Percentiles rank a stretch among this genome's conserved stretches.
These are phyloP conservation scores for Boleophthalmus pectinirostris DNA, from an alignment of 2,113 vertebrate species.

Conservation along the genomic window DNA sequence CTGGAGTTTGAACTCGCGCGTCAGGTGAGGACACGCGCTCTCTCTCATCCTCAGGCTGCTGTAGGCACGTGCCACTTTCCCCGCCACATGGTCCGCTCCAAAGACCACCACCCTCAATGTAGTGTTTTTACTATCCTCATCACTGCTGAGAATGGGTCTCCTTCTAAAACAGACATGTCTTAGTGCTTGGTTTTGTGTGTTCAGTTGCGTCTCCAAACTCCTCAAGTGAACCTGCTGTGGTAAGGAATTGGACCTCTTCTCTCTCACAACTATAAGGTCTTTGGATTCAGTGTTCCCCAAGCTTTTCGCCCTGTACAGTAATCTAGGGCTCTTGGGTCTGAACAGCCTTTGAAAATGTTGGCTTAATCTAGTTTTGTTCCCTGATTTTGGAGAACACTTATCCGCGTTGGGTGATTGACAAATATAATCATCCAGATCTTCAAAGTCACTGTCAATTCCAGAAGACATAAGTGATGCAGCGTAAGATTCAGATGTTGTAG, in stretches of 20 bases:
- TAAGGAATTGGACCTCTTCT: slow-evolving; percentile 88
- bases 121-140: slow-evolving; percentile 81
- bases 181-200: slow-evolving; percentile 44
- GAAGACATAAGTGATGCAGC: slow-evolving; percentile 83
- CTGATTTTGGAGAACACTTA: slow-evolving; percentile 40
- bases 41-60: slow-evolving; percentile 86
- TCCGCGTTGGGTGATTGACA: slow-evolving; percentile 45
- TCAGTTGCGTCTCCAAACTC: slow-evolving; percentile 34
- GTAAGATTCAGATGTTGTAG: slow-evolving; percentile 76
- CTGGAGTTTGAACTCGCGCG: slow-evolving; percentile 87
- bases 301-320: slow-evolving; percentile 84
- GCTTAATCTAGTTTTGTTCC: slow-evolving; percentile 72
- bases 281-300: slow-evolving; percentile 78
- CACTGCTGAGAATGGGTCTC: slow-evolving; percentile 88
- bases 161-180: slow-evolving; percentile 77
- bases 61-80: slow-evolving; percentile 92
- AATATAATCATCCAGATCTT: slow-evolving; percentile 85
- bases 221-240: slow-evolving; percentile 81
- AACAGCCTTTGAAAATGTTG: slow-evolving; percentile 85
- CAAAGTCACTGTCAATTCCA: slow-evolving; percentile 89
- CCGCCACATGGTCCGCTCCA: slow-evolving; percentile 90
- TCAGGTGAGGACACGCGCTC: slow-evolving; percentile 83
- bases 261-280: slow-evolving; percentile 63
- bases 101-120: slow-evolving; percentile 92
- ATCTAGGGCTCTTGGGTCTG: slow-evolving; percentile 78